These are phyloP conservation scores for Sesia apiformis DNA, from an alignment of 2,888 invertebrate genomes.

Conservation along the genomic window DNA sequence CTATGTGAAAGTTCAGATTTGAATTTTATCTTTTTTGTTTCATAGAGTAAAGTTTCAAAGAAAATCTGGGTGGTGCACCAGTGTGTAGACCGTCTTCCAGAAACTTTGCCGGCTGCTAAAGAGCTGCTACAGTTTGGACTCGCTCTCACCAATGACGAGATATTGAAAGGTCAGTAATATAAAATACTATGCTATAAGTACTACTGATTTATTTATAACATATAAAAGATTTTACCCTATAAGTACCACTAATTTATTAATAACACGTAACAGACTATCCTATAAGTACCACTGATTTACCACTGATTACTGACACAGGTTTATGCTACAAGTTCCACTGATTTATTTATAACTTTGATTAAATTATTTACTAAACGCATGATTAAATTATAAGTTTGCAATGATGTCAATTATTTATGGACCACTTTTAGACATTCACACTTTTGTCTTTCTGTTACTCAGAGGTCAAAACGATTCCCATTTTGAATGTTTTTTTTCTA, in stretches of 20 bases:
- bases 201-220: too few relatives aligned
- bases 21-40: slow-evolving; percentile 4
- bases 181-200: background rate
- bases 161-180: slow-evolving; percentile 60
- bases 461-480: too few relatives aligned
- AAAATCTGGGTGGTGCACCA: slow-evolving; percentile 87
- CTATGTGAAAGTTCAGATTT: too few relatives aligned
- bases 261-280: background rate
- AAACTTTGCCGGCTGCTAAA: slow-evolving; percentile 80
- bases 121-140: slow-evolving; percentile 84
- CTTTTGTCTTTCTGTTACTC: too few relatives aligned
- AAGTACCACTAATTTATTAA: background rate
- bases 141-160: slow-evolving; percentile 78
- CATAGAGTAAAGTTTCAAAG: slow-evolving; percentile 82
- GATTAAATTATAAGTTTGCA: too few relatives aligned
- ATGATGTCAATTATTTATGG: too few relatives aligned
- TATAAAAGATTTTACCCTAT: background rate
- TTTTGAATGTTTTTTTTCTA: slow-evolving; percentile 8
- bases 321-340: too few relatives aligned
- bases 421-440: too few relatives aligned
- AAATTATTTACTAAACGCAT: too few relatives aligned
- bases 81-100: slow-evolving; percentile 83
- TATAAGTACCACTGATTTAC: background rate
- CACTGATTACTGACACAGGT: background rate
- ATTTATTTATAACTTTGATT: too few relatives aligned